These are phyloP conservation scores for Cerastis rubricosa DNA, from an alignment of 2,888 invertebrate species.

Conservation along the genomic window DNA sequence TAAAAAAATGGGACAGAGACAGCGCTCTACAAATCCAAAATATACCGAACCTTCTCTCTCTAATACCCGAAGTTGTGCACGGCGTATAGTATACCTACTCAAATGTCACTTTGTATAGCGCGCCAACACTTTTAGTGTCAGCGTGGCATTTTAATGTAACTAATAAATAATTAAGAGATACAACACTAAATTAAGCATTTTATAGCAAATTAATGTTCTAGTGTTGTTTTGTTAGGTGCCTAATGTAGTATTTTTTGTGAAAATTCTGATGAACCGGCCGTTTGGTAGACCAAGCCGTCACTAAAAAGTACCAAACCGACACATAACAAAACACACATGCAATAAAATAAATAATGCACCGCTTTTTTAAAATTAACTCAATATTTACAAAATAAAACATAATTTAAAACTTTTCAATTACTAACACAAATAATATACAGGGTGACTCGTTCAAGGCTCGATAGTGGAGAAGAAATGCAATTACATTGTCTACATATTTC, in stretches of 20 bases:
- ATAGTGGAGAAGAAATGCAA: conserved; percentile 39
- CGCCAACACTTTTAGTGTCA: conserved; percentile 49
- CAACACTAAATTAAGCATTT: conserved; percentile 48
- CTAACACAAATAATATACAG: conserved; percentile 42
- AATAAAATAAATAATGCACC: conserved; percentile 61
- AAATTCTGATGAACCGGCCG: neutral
- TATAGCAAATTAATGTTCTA: conserved; percentile 42
- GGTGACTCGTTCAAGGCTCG: conserved; percentile 47
- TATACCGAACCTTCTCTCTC: conserved; percentile 10
- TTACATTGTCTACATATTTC: conserved; percentile 17
- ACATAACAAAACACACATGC: conserved; percentile 22
- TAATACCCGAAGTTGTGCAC: conserved; percentile 9
- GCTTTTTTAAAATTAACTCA: conserved; percentile 45
- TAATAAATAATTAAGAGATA: conserved; percentile 50
- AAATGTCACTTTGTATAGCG: conserved; percentile 35
- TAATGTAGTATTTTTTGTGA: conserved; percentile 9
- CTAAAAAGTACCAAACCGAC: conserved; percentile 20
- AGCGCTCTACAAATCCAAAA: conserved; percentile 11
- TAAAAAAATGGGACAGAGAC: neutral
- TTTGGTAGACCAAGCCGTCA: neutral
- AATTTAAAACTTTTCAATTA: conserved; percentile 29
- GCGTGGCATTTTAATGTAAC: conserved; percentile 35
- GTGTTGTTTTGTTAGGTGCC: conserved; percentile 16
- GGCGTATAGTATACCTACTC: conserved; percentile 18
- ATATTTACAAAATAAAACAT: conserved; percentile 65